A percentile compares a stretch with the other conserved stretches of the same genome.
phyloP scores from a whole-genome alignment of 2,797 vertebrate species.

The Lithobates pipiens region DNA sequence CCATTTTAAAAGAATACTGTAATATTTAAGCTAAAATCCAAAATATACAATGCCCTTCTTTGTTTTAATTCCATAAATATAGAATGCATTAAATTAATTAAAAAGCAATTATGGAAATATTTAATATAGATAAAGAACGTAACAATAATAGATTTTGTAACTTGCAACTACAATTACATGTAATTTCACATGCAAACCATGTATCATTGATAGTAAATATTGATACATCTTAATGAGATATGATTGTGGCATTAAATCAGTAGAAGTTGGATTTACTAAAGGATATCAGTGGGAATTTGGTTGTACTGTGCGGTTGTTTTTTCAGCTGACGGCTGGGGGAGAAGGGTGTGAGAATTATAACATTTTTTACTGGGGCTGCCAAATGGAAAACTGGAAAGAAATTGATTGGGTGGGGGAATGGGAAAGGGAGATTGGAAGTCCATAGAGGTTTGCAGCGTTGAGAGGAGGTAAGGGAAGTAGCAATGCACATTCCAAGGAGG shows the following conservation, averaged over 20 bases:
- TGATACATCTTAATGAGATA: slow-evolving; percentile 21
- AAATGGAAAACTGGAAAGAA: slow-evolving; percentile 63
- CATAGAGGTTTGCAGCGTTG: slow-evolving; percentile 59
- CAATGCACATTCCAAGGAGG: slow-evolving; percentile 59
- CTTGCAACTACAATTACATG: background rate
- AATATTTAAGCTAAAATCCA: slow-evolving; percentile 8
- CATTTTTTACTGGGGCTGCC: slow-evolving; percentile 61
- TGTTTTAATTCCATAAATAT: background rate
- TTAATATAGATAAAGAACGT: background rate
- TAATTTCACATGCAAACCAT: background rate
- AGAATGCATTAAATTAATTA: background rate
- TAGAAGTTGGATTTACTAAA: slow-evolving; percentile 53
- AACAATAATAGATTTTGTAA: background rate
- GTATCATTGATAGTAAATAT: slow-evolving; percentile 27
- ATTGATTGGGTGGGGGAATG: slow-evolving; percentile 63
- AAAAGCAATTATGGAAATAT: background rate
- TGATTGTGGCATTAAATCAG: slow-evolving; percentile 48
- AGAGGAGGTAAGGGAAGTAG: slow-evolving; percentile 63
- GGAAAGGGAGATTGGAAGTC: slow-evolving; percentile 61
- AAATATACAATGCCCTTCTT: background rate
- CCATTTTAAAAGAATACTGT: background rate
- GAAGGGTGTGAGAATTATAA: slow-evolving; percentile 64
- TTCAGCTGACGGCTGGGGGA: slow-evolving; percentile 63
- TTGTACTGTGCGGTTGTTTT: slow-evolving; percentile 60
- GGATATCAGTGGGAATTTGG: slow-evolving; percentile 59